These are phyloP conservation scores for Drosophila novamexicana DNA, from an alignment of 1,140 invertebrate genomes.

Conservation along the genomic window DNA sequence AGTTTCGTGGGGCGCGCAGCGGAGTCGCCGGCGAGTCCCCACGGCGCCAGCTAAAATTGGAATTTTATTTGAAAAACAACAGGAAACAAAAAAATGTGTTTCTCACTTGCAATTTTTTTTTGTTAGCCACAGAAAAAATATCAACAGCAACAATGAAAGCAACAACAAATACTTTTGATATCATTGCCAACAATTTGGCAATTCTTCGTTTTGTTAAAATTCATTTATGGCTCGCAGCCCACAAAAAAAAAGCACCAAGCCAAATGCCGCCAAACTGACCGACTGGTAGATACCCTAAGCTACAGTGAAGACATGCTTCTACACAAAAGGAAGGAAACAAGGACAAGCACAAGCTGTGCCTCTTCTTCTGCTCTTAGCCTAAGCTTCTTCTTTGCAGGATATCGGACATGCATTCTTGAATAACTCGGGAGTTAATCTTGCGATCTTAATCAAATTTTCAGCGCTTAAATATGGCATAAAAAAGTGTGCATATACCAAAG, in stretches of 20 bases:
- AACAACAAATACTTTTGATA: conserved; percentile 35
- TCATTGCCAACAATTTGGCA: conserved; percentile 22
- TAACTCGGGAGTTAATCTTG: no score
- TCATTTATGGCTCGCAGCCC: conserved; percentile 21
- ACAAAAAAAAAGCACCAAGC: not conserved
- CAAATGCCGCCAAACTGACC: no score
- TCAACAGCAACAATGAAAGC: conserved; percentile 16
- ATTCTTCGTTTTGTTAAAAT: conserved; percentile 16
- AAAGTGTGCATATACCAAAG: no score
- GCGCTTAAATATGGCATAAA: no score
- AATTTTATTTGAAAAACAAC: conserved; percentile 64
- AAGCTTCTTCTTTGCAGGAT: no score
- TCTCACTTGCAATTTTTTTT: conserved; percentile 16
- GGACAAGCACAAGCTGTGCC: no score
- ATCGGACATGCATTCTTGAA: no score
- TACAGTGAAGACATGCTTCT: no score
- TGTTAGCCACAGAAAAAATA: conserved; percentile 28
- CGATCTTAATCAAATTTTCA: no score
- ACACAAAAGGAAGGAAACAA: no score
- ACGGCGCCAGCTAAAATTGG: conserved; percentile 63
- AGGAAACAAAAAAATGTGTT: conserved; percentile 47
- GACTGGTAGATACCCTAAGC: no score
- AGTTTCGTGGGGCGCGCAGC: conserved; percentile 24
- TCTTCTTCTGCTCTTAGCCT: no score
- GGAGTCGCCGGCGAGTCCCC: not conserved